A percentile compares a stretch with the other conserved stretches of the same genome.
Conservation (phyloP, 2,888 invertebrate genomes). For the Ernsta delagoae region DNA sequence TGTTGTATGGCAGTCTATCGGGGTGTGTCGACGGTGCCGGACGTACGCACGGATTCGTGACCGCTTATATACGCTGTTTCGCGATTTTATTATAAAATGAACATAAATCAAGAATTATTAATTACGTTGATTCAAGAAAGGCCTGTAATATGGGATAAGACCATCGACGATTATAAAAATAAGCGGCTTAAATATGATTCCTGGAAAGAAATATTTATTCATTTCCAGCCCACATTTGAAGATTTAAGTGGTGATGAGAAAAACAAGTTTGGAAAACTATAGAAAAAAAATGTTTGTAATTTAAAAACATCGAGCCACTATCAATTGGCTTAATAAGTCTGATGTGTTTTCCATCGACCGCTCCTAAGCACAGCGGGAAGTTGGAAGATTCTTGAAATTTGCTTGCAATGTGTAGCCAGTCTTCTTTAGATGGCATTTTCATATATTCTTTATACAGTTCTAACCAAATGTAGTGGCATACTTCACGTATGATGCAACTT, state of each 20-base stretch:
- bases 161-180: conserved; percentile 45
- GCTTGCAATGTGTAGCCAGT: conserved; percentile 40
- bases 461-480: conserved; percentile 41
- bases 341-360: conserved; percentile 36
- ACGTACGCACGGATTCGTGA: conserved; percentile 34
- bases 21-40: conserved; percentile 45
- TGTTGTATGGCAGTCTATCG: conserved; percentile 41
- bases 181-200: conserved; percentile 44
- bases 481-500: conserved; percentile 43
- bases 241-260: conserved; percentile 44
- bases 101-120: conserved; percentile 45
- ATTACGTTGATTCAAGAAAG: conserved; percentile 44
- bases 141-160: conserved; percentile 40
- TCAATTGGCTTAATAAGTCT: conserved; percentile 30
- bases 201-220: conserved; percentile 43
- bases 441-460: conserved; percentile 40
- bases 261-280: conserved; percentile 45
- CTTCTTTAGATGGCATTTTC: conserved; percentile 39
- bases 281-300: conserved; percentile 42
- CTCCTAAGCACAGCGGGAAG: conserved; percentile 32
- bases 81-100: conserved; percentile 43
- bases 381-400: conserved; percentile 36
- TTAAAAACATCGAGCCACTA: conserved; percentile 43
- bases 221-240: conserved; percentile 41
- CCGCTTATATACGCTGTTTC: conserved; percentile 22